Conservation (phyloP, 2,888 invertebrate species). For the Perizoma flavofasciatum region DNA sequence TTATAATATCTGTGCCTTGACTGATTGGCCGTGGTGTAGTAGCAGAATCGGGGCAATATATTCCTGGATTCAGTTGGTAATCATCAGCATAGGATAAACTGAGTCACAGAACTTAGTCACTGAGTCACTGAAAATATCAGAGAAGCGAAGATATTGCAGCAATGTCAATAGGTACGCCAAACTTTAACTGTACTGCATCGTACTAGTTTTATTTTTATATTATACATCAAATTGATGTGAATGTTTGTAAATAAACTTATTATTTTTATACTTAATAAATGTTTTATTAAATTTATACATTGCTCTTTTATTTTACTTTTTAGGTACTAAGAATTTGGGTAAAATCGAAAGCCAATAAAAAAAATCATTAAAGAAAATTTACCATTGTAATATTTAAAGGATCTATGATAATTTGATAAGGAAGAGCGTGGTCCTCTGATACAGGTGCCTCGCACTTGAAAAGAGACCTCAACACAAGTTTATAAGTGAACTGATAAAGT, state of each 20-base stretch:
- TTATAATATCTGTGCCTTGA: no score
- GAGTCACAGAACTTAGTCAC: neutral
- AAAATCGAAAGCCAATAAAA: no score
- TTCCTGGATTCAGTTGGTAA: neutral
- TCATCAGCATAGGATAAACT: neutral
- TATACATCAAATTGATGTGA: constrained; percentile 82
- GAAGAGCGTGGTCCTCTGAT: no score
- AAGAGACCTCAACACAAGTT: no score
- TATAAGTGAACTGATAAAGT: no score
- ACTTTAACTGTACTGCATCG: constrained; percentile 55
- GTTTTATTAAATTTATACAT: constrained; percentile 53
- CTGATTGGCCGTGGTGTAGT: no score
- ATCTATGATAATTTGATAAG: no score
- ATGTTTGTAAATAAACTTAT: constrained; percentile 77
- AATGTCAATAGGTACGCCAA: constrained; percentile 48
- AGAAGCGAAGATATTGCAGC: constrained; percentile 39
- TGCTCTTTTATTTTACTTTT: constrained; percentile 40
- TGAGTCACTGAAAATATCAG: neutral
- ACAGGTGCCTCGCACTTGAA: no score
- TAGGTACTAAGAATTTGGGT: no score
- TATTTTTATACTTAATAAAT: constrained; percentile 74
- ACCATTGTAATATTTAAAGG: no score
- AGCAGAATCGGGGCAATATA: neutral
- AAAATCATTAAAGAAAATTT: no score
- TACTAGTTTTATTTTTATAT: constrained; percentile 49